Evolutionary conservation across 1,140 invertebrate genomes (phyloP), one percentile per base, ranked within the genome.

Genomic region (Lucilia cuprina): DNA sequence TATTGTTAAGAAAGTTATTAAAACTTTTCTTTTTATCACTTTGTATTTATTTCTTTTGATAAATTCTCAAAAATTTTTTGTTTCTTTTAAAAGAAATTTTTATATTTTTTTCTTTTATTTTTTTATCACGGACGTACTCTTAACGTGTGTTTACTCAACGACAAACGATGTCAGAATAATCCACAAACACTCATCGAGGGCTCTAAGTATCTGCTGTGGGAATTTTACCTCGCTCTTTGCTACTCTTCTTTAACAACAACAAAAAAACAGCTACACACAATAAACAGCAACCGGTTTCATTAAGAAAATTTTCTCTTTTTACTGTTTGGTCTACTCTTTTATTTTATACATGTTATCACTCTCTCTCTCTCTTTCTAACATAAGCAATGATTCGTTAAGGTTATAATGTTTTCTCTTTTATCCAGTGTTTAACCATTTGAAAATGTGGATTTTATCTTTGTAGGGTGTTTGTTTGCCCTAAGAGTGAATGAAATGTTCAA

Each of bases 151-250:
- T 89, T 85, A 89, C 89, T 90, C 88, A 87, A 89, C 88, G 89
- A 89, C 89, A 89, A 87, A 88, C 89, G 86, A 85, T 86, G 87
- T 87, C 86, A 86, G 89, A 90, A 90, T 90, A 87, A 89, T 86
- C 85, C 84, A 84, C 87, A 88, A 88, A 87, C 82, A 85, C 86
- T 47, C 85, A 50, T 74, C 85, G 14, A 75, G 78, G 82, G 80
- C 86, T 89, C 89, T 87, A 90, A 90, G 89, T 90, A 86, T 88
- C 86, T 84, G 86, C 84, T 83, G 83, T 86, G 86, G 86, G 89
- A 80, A 80, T 80, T 50, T 80, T 49, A 21, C 7, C 21, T 80
- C 34, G 77, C 77, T 80, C 77, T 80, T 49, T 25, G 50, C 17
- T 55, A 5, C 50, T 55, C 50, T 41, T 41, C 55, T 70, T 12